Evolutionary conservation across 1,140 invertebrate genomes (phyloP), one percentile per base, ranked within the genome.

Genomic region (Arion vulgaris): DNA sequence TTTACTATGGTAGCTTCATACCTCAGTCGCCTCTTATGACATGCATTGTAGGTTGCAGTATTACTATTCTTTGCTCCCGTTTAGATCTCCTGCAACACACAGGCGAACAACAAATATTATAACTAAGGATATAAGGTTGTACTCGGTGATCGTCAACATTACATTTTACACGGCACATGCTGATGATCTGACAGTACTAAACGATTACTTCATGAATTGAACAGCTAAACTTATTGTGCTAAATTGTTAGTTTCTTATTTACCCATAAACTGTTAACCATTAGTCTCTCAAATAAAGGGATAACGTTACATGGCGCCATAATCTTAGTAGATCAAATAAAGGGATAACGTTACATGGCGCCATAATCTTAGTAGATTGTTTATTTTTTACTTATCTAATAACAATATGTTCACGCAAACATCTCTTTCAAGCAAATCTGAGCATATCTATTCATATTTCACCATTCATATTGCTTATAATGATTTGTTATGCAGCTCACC

Each of bases 401-500:
- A 28, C 62, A 66, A 66, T 66, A n/a, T 32, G 62, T 66, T 28
- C n/a, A 28, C 7, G 28, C 1, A 66, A 66, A 66, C 62, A 66
- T 66, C n/a, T 66, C 32, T 32, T 32, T 28, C 62, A 32, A 17
- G n/a, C 62, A n/a, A 66, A 66, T 66, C 62, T 66, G 62, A 28
- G 32, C 62, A 66, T 28, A 66, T n/a, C 17, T 66, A 66, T 66
- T 28, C 62, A 66, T 66, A 66, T 66, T 66, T 66, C 62, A 32
- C 62, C 28, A 66, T 66, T 66, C n/a, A 32, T 32, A 66, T 66
- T 66, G 62, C 62, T 66, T 28, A 66, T 66, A 66, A 66, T 66
- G n/a, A 28, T 28, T 28, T 32, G 5, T 28, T 28, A 2, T 17
- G 32, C 62, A 17, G 1, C 62, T 28, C 5, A 9, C 17, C 62